These are phyloP conservation scores for Pluvianellus socialis DNA, from an alignment of 2,113 vertebrate species.

Conservation along the genomic window DNA sequence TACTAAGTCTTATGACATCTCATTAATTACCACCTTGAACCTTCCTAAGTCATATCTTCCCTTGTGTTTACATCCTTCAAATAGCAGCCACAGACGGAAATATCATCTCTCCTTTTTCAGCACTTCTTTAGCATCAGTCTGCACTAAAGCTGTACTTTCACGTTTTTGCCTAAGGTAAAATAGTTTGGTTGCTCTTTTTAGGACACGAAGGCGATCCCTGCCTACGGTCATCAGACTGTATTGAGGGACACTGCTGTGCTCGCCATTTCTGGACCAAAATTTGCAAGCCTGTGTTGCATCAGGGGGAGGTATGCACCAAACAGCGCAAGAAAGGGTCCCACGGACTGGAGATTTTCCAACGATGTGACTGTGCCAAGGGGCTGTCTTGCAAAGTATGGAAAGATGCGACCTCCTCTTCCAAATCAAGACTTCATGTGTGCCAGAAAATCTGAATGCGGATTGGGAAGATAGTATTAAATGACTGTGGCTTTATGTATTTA, in stretches of 20 bases:
- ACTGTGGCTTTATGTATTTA: slow-evolving; percentile 68
- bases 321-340: slow-evolving; percentile 93
- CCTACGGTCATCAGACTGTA: slow-evolving; percentile 90
- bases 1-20: not conserved
- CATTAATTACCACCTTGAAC: not conserved
- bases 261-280: slow-evolving; percentile 99
- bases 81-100: not conserved
- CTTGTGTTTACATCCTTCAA: not conserved
- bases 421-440: slow-evolving; percentile 96
- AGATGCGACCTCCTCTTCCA: slow-evolving; percentile 94
- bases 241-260: slow-evolving; percentile 90
- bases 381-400: slow-evolving; percentile 98
- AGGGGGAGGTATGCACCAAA: slow-evolving; percentile 92
- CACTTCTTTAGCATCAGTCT: not conserved
- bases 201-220: slow-evolving; percentile 92
- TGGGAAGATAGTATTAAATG: not conserved
- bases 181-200: slow-evolving; percentile 44
- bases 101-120: not conserved
- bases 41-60: not conserved
- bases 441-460: slow-evolving; percentile 86
- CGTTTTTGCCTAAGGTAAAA: not conserved
- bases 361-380: slow-evolving; percentile 95
- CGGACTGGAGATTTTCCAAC: slow-evolving; percentile 92
- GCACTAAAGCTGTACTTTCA: not conserved
- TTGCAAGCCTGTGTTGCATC: slow-evolving; percentile 93